A percentile compares a stretch with the other conserved stretches of the same genome.
phyloP scores from a whole-genome alignment of 2,113 vertebrate species.

The Panthera uncia region DNA sequence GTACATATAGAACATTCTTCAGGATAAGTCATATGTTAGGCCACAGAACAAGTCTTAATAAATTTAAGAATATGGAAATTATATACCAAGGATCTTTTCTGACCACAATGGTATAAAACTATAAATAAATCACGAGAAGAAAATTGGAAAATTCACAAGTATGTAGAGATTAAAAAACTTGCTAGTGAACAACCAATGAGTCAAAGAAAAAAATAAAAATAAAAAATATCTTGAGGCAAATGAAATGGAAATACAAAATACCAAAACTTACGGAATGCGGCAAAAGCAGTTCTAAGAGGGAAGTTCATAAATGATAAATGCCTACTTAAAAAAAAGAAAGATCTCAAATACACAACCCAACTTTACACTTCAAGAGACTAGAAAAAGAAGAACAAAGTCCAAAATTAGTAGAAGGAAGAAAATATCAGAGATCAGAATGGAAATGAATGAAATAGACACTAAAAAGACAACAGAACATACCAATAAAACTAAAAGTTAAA shows the following conservation, averaged over 20 bases:
- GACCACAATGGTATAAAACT: background rate
- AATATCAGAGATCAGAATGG: background rate
- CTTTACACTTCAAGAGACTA: background rate
- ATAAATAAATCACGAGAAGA: background rate
- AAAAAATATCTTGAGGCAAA: background rate
- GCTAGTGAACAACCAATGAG: background rate
- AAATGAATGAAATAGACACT: background rate
- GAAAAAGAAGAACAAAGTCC: background rate
- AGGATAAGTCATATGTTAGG: background rate
- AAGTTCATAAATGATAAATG: background rate
- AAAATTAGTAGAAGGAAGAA: background rate
- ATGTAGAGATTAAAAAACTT: background rate
- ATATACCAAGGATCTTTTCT: background rate
- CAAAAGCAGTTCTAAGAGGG: background rate
- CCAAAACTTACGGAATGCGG: background rate
- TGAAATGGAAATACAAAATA: background rate
- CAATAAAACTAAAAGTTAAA: background rate
- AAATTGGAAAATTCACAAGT: background rate
- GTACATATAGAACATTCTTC: background rate
- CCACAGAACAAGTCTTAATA: background rate
- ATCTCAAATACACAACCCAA: background rate
- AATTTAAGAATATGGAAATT: background rate
- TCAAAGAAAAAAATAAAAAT: background rate
- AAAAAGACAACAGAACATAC: background rate
- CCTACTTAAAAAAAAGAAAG: background rate